phyloP scores from a whole-genome alignment of 2,113 vertebrate genomes.

The Neotragus pygmaeus region DNA sequence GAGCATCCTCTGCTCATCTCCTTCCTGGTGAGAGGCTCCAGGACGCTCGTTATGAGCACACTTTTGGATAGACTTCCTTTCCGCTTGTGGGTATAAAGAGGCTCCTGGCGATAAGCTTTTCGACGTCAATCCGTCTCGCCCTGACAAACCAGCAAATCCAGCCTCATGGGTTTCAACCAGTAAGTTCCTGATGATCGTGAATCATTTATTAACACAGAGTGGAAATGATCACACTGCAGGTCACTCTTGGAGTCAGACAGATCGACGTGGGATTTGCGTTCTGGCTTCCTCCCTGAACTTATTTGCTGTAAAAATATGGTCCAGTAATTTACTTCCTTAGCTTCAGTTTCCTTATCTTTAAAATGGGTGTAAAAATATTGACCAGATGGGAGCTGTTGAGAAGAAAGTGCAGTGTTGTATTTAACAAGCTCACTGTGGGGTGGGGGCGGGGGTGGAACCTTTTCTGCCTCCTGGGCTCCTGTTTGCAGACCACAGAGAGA shows the following conservation, averaged over 20 bases:
- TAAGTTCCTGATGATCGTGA: neutral
- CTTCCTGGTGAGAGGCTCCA: neutral
- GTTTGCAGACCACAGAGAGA: neutral
- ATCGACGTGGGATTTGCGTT: neutral
- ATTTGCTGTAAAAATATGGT: neutral
- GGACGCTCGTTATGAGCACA: neutral
- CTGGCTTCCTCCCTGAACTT: neutral
- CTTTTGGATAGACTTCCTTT: conserved; percentile 37
- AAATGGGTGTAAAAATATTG: neutral
- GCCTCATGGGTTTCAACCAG: neutral
- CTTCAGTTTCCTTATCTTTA: neutral
- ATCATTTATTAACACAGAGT: conserved; percentile 32
- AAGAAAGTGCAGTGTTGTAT: neutral
- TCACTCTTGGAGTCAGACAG: neutral
- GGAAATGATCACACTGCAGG: neutral
- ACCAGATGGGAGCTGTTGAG: neutral
- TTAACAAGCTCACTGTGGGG: neutral
- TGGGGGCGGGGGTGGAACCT: too few species aligned
- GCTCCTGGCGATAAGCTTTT: neutral
- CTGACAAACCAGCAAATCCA: neutral
- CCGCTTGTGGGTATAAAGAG: neutral
- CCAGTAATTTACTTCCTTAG: neutral
- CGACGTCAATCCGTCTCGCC: neutral
- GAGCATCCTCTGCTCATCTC: neutral
- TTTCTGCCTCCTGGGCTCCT: neutral